Evolutionary conservation across 2,888 invertebrate genomes (phyloP), one percentile per base, ranked within the genome.

Genomic region (Anthrax anthrax): DNA sequence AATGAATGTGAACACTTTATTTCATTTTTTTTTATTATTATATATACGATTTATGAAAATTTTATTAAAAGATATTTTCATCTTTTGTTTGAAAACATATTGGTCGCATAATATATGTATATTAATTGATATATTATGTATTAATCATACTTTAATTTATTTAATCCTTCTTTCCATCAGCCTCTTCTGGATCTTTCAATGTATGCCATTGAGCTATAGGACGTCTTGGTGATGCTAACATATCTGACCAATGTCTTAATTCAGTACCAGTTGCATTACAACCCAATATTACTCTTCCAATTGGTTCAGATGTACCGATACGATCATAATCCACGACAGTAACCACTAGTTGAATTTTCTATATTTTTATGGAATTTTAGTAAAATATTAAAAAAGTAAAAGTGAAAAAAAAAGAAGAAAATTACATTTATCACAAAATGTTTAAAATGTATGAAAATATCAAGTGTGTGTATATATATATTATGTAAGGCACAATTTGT

Each of bases 141-240:
- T n/a, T n/a, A n/a, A n/a, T n/a, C n/a, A n/a, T n/a, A n/a, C n/a
- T n/a, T n/a, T n/a, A 8, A 23, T 23, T 23, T 8, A 34, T 32
- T 51, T 54, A 54, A 44, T 54, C 54, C 43, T 55, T 55, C 39
- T 55, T 55, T 18, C 48, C 50, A 45, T 67, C 67, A 52, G 65
- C 66, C 56, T 97, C 94, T 69, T 97, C 89, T 58, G 96, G 87
- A 71, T 96, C 96, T 72, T 95, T 95, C 57, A 98, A 83, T 55
- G 97, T 96, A 70, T 98, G 98, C 98, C 98, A 98, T 71, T 98
- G 97, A 59, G 97, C 97, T 61, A 98, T 98, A 51, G 98, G 98
- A 69, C 98, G 84, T 62, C 98, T 81, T 39, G 98, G 98, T 59
- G 95, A 95, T 60, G 98, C 97, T 72, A 98, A 73, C 98, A 98